Percentiles rank a stretch among this genome's conserved stretches.
These are phyloP conservation scores for Campylomormyrus tamandua DNA, from an alignment of 2,113 vertebrate genomes.

Conservation along the genomic window DNA sequence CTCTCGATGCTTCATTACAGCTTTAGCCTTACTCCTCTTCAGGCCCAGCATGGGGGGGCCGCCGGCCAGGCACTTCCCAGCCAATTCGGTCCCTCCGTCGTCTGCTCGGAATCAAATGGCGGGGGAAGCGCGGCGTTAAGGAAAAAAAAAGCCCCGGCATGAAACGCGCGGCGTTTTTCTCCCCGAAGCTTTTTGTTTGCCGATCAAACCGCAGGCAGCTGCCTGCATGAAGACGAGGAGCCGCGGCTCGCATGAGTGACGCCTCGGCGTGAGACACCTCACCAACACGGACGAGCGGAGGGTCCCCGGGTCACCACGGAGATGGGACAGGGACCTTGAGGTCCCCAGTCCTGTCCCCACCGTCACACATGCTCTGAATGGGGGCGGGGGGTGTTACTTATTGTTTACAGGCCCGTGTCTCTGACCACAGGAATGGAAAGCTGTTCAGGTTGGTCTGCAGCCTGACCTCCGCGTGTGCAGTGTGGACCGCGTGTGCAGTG, in stretches of 20 bases:
- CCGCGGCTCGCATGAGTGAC: neutral
- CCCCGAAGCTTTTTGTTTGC: neutral
- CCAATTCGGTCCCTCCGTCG: constrained; percentile 10
- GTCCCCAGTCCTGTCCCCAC: neutral
- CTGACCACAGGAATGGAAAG: neutral
- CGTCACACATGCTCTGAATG: neutral
- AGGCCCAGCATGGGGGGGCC: neutral
- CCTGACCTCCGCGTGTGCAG: neutral
- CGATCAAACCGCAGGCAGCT: neutral
- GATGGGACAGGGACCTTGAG: neutral
- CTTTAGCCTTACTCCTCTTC: constrained; percentile 15
- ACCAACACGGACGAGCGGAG: neutral
- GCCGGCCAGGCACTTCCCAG: neutral
- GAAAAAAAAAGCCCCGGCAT: neutral
- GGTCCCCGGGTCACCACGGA: neutral
- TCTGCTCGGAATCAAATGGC: neutral
- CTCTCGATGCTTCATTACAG: constrained; percentile 27
- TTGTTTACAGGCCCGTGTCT: neutral
- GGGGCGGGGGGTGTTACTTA: neutral
- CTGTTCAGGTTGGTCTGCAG: neutral
- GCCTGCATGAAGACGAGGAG: neutral
- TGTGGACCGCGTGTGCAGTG: neutral
- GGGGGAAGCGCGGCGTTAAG: neutral
- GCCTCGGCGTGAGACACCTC: neutral
- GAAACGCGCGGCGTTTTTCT: neutral